Percentiles rank a stretch among this genome's conserved stretches.
These are phyloP conservation scores for Synergus itoensis DNA, from an alignment of 2,888 invertebrate genomes.

Conservation along the genomic window DNA sequence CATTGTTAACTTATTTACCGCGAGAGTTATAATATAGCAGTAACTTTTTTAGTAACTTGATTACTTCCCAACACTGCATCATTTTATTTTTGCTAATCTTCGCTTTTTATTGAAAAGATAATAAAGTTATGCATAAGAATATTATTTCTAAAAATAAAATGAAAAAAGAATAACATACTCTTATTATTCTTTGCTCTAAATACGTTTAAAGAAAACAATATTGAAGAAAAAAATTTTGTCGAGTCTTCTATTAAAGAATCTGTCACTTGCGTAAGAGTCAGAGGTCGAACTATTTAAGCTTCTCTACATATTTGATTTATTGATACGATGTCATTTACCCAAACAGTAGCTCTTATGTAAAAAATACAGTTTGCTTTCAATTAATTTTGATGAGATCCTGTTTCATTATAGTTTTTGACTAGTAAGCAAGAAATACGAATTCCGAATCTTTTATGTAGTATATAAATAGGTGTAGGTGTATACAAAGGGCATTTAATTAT, in stretches of 20 bases:
- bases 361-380: neutral
- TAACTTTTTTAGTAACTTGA: too few relatives aligned
- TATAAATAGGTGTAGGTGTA: too few relatives aligned
- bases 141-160: too few relatives aligned
- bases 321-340: constrained; percentile 23
- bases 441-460: too few relatives aligned
- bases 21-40: too few relatives aligned
- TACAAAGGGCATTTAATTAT: too few relatives aligned
- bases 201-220: neutral
- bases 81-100: too few relatives aligned
- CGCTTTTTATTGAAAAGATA: too few relatives aligned
- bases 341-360: neutral
- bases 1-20: too few relatives aligned
- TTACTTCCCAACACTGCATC: too few relatives aligned
- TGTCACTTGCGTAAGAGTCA: constrained; percentile 18
- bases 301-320: constrained; percentile 11
- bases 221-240: neutral
- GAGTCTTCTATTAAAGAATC: neutral
- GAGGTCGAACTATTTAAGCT: constrained; percentile 18
- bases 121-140: too few relatives aligned
- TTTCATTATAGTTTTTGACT: neutral
- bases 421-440: neutral
- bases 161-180: too few relatives aligned
- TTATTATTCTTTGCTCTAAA: neutral
- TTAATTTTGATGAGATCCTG: neutral